Conservation (phyloP, 2,888 invertebrate genomes). For the Drosophila demipolita region DNA sequence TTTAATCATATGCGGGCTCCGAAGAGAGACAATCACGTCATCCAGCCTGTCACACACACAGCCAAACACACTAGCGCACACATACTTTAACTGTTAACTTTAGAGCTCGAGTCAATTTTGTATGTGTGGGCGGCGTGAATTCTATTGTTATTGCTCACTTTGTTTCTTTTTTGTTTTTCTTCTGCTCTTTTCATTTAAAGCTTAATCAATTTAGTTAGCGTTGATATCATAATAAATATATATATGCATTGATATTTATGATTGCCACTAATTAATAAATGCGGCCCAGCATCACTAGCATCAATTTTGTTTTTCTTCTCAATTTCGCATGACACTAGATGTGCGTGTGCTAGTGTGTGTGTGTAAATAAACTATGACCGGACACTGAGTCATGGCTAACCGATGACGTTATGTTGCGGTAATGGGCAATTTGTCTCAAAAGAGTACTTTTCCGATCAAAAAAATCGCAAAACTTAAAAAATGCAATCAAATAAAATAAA, state of each 20-base stretch:
- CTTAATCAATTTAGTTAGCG: constrained; percentile 63
- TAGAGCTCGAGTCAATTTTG: constrained; percentile 52
- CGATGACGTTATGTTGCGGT: constrained; percentile 77
- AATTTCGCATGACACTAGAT: constrained; percentile 25
- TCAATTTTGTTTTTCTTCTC: constrained; percentile 52
- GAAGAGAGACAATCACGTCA: constrained; percentile 75
- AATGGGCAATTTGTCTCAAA: constrained; percentile 70
- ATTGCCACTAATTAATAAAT: constrained; percentile 53
- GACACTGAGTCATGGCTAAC: constrained; percentile 69
- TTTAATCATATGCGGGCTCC: constrained; percentile 78
- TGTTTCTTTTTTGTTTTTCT: constrained; percentile 13
- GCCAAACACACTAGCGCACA: constrained; percentile 22
- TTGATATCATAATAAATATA: constrained; percentile 8
- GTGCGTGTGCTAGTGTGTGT: constrained; percentile 21
- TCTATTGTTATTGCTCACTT: constrained; percentile 48
- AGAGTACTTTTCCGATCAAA: constrained; percentile 73
- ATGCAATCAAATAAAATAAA: not conserved
- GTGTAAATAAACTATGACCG: constrained; percentile 65
- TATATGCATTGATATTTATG: constrained; percentile 14
- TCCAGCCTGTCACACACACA: constrained; percentile 67
- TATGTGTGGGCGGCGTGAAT: constrained; percentile 48
- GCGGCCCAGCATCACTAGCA: constrained; percentile 47
- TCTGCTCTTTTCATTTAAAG: constrained; percentile 36
- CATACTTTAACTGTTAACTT: constrained; percentile 54
- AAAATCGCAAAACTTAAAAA: constrained; percentile 51